Evolutionary conservation across 1,140 invertebrate species (phyloP).

Genomic region (Achatina immaculata): DNA sequence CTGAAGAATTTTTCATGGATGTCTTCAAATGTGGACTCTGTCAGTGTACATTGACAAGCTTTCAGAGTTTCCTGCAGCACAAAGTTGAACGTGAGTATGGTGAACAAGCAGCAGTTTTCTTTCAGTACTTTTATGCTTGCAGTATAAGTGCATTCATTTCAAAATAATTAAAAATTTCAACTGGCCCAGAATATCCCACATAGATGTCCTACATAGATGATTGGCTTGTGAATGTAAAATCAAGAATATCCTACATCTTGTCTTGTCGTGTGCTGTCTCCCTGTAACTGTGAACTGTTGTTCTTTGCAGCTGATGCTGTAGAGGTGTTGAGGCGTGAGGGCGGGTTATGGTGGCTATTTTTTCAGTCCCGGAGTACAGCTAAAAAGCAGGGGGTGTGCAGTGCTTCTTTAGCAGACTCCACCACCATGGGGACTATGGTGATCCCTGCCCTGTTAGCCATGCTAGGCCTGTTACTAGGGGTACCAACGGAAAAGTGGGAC

Average conservation of each 20-base stretch:
- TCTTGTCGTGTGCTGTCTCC: not conserved
- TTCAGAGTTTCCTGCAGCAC: not conserved
- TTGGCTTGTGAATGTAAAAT: not conserved
- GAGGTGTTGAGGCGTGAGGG: no score
- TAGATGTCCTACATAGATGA: not conserved
- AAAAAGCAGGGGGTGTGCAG: no score
- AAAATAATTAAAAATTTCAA: not conserved
- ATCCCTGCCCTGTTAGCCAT: no score
- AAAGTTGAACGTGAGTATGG: not conserved
- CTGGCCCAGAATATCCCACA: not conserved
- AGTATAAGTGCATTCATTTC: not conserved
- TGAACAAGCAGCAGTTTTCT: not conserved
- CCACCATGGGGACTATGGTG: no score
- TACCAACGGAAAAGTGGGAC: no score
- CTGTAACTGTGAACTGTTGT: no score
- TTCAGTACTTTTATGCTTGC: not conserved
- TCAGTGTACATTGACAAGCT: not conserved
- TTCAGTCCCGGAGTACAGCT: no score
- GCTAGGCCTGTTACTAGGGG: no score
- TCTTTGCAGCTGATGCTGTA: no score
- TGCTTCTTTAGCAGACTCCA: no score
- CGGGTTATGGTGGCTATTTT: no score
- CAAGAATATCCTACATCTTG: not conserved
- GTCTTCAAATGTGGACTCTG: constrained; percentile 12
- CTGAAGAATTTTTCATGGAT: no score